Base-by-base conservation (phyloP, 1,140 invertebrate species). In the Drusus annulatus region DNA sequence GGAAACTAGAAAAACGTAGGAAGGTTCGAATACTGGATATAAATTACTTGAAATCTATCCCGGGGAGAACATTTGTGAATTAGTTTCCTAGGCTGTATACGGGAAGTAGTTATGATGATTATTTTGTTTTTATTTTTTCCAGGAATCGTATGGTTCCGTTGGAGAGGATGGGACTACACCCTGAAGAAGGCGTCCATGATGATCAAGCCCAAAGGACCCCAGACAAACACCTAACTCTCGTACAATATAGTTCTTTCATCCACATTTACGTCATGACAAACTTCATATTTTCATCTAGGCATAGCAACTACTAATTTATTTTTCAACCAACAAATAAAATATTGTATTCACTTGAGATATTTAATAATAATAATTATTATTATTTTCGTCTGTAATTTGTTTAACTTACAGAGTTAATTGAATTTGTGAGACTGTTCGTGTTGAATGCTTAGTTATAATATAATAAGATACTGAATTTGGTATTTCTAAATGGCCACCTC, bases 111-210 rank as follows among this genome's bases (percentile, higher is more conserved):
- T 28, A 5, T 28, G 25, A n/a, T 36, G 31, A 36, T 36, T 4
- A 36, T 4, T 36, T 28, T 2, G 2, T 28, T 2, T 28, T 28
- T 28, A 28, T 28, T 77, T 10, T 68, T 75, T 52, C 58, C 87
- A 95, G 94, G 95, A 84, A 97, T 97, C 82, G 96, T 97, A 4
- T 97, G 96, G 96, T 97, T 97, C 92, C 93, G 96, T 83, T 97
- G 96, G 96, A 93, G 95, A 90, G 96, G 96, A 73, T 97, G 96
- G 96, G 96, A 97, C 86, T 97, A 97, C 89, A 97, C 96, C 13
- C 87, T 98, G 77, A 97, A 97, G 87, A 94, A 93, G 84, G 95
- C 96, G 0, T 93, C 92, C 56, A 96, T 97, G 95, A 96, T 97
- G 95, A 97, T 97, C 84, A 94, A 95, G 87, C 95, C 95, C 31